Percentiles rank a stretch among this genome's conserved stretches.
Conservation (phyloP, 2,888 invertebrate genomes). For the Acanthoscelides obtectus region DNA sequence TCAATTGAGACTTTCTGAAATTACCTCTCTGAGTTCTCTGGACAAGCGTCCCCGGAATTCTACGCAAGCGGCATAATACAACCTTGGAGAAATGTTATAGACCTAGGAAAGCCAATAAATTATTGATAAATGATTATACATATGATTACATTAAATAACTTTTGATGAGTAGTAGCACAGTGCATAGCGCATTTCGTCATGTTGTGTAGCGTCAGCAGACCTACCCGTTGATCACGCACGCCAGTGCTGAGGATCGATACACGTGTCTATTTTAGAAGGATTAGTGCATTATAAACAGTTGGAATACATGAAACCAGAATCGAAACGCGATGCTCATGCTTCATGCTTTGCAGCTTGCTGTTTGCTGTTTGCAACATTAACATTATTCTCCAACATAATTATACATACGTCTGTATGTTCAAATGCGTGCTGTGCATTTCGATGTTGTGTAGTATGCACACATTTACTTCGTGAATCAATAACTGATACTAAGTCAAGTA, state of each 20-base stretch:
- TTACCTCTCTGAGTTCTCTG: no score
- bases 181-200: no score
- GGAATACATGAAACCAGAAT: slow-evolving; percentile 8
- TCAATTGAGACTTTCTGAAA: no score
- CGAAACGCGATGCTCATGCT: background rate
- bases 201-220: no score
- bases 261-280: slow-evolving; percentile 14
- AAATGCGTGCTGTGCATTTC: background rate
- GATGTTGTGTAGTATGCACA: background rate
- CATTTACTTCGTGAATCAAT: background rate
- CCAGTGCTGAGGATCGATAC: slow-evolving; percentile 12
- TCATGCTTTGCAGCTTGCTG: background rate
- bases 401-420: background rate
- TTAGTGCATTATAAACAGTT: slow-evolving; percentile 17
- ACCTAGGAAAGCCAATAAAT: no score
- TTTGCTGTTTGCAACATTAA: background rate
- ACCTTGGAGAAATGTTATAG: no score
- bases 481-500: no score
- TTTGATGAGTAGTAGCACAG: no score
- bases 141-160: no score
- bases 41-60: no score
- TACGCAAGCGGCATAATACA: no score
- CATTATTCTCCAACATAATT: background rate
- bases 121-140: no score
- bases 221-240: slow-evolving; percentile 1